A percentile compares a stretch with the other conserved stretches of the same genome.
Conservation (phyloP, 2,113 vertebrate species). For the Bettongia penicillata region DNA sequence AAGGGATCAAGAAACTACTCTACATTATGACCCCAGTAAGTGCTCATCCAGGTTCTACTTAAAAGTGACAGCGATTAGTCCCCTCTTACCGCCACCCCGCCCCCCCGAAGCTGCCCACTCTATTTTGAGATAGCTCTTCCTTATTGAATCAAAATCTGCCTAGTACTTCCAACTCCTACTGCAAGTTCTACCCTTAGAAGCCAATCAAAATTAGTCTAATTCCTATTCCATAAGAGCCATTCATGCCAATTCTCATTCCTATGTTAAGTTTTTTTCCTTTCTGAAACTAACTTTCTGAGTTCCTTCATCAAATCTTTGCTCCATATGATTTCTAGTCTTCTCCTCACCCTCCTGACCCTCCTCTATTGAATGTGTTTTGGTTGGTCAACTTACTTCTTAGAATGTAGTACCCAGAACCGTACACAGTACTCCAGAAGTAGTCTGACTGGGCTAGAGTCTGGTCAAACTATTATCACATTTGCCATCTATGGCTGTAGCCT, state of each 20-base stretch:
- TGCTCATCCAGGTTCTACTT: neutral
- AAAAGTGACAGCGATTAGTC: neutral
- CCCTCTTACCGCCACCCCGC: neutral
- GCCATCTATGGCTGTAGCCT: neutral
- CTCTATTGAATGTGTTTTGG: neutral
- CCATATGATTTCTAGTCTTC: neutral
- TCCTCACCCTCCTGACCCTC: neutral
- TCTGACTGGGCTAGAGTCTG: neutral
- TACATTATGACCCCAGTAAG: neutral
- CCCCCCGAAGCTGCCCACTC: neutral
- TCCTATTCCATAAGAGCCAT: neutral
- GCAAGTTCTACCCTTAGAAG: neutral
- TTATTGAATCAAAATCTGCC: neutral
- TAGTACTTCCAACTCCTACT: neutral
- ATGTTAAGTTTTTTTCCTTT: neutral
- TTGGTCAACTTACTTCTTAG: neutral
- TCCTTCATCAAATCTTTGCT: neutral
- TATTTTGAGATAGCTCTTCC: neutral
- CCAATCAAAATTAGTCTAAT: neutral
- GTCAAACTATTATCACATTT: neutral
- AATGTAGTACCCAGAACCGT: neutral
- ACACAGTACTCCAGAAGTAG: neutral
- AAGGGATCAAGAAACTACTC: neutral
- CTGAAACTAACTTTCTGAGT: neutral
- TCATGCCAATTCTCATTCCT: neutral